Evolutionary conservation across 2,888 invertebrate species (phyloP), one percentile per base, ranked within the genome.

Genomic region (Agonopterix subpropinquella): DNA sequence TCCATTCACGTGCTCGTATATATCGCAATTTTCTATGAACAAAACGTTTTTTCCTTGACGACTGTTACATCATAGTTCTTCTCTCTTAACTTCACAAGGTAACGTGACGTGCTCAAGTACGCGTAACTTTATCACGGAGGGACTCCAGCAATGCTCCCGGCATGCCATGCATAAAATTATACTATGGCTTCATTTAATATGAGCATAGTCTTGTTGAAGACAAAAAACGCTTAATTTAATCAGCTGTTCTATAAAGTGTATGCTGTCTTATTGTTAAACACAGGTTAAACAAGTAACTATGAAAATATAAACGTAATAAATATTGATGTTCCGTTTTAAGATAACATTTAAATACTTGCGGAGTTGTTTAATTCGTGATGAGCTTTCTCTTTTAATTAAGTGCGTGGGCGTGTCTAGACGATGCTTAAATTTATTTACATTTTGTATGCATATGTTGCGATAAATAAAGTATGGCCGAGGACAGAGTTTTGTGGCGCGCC

Each of bases 41-140:
- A 5, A 28, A 28, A 28, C 28, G 28, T 28, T 28, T 28, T 18
- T 28, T 28, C 41, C 41, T 10, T 4, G 11, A 41, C 11, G 41
- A 15, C 11, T 8, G 36, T 11, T 41, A 44, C 44, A 41, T 11
- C 11, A 10, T 10, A n/a, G 10, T 41, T 10, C 4, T 28, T 5
- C 44, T 8, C 39, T 47, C 41, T 46, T 44, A 53, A 47, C 57
- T 52, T 35, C 51, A 57, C 53, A 57, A 52, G 55, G 53, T 50
- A 50, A 52, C 56, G 55, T 50, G 55, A 47, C 76, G 74, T 77
- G 77, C 72, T 70, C 61, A 73, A 77, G 76, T 71, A 62, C 50
- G 55, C 65, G 62, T 67, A 66, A 69, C 66, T 64, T 67, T 71
- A 69, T 71, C 69, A 59, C 52, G 43, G 55, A 55, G 59, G 61